Conservation (phyloP, 2,888 invertebrate species). For the Patella ulyssiponensis region DNA sequence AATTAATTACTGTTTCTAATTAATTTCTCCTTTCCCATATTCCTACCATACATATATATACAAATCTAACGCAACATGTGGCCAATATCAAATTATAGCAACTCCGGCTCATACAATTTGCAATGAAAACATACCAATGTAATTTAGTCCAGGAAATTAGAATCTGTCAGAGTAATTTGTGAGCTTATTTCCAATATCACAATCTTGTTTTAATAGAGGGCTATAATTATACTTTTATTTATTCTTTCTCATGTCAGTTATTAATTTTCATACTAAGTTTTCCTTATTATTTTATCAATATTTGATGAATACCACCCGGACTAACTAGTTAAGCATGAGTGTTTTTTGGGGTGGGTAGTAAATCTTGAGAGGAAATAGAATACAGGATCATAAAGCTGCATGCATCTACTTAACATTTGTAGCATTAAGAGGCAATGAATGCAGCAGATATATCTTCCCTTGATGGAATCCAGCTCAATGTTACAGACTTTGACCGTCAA, state of each 20-base stretch:
- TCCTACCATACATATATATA: neutral
- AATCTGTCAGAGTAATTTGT: constrained; percentile 9
- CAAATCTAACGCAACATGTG: neutral
- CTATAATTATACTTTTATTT: constrained; percentile 9
- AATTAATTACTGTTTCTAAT: too few relatives aligned
- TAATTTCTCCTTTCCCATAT: too few relatives aligned
- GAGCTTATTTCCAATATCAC: neutral
- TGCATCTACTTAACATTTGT: neutral
- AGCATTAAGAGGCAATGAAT: too few relatives aligned
- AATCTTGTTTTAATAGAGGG: neutral
- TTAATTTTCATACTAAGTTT: constrained; percentile 11
- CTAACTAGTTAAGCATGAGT: too few relatives aligned
- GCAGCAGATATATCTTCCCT: too few relatives aligned
- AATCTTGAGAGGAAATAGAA: constrained; percentile 2
- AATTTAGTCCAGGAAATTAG: constrained; percentile 9
- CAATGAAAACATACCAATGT: constrained; percentile 7
- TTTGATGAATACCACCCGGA: constrained; percentile 8
- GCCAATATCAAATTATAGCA: too few relatives aligned
- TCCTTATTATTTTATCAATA: neutral
- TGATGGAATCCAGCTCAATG: too few relatives aligned
- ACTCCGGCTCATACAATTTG: too few relatives aligned
- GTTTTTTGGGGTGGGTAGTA: neutral
- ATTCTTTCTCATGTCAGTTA: constrained; percentile 9
- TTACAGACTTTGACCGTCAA: too few relatives aligned
- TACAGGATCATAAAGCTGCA: neutral